Evolutionary conservation across 92 coral and sea anemone genomes (phyloP).

Genomic region (Actinostola sp.): DNA sequence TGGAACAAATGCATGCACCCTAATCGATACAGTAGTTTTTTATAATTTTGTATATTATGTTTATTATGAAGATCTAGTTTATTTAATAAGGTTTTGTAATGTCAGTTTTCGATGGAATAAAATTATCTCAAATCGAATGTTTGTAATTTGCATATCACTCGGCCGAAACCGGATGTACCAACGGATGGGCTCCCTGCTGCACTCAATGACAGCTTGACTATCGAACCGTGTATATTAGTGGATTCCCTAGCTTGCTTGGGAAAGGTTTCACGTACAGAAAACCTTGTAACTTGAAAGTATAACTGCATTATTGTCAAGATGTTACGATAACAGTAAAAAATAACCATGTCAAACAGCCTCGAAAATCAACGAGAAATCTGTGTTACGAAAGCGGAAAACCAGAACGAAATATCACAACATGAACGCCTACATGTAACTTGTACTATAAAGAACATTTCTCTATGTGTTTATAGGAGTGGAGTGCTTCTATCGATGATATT

Average conservation of each 20-base stretch:
- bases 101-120: too few species aligned
- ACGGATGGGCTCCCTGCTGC: slow-evolving; percentile 16
- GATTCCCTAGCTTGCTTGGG: too few species aligned
- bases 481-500: not conserved
- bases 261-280: too few species aligned
- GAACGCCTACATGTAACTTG: too few species aligned
- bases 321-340: not conserved
- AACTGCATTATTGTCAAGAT: not conserved
- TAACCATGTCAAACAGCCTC: not conserved
- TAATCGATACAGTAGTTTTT: too few species aligned
- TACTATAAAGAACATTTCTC: not conserved
- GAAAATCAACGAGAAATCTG: not conserved
- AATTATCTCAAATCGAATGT: too few species aligned
- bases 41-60: too few species aligned
- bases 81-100: too few species aligned
- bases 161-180: slow-evolving; percentile 25
- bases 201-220: not conserved
- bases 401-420: too few species aligned
- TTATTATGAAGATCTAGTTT: too few species aligned
- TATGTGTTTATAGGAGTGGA: slow-evolving; percentile 13
- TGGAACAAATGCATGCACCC: too few species aligned
- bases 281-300: too few species aligned
- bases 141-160: slow-evolving; percentile 23
- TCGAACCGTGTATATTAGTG: slow-evolving; percentile 2
- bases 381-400: slow-evolving; percentile 1